Evolutionary conservation across 2,797 vertebrate species (phyloP), one percentile per base, ranked within the genome.

Genomic region (Mallotus villosus): DNA sequence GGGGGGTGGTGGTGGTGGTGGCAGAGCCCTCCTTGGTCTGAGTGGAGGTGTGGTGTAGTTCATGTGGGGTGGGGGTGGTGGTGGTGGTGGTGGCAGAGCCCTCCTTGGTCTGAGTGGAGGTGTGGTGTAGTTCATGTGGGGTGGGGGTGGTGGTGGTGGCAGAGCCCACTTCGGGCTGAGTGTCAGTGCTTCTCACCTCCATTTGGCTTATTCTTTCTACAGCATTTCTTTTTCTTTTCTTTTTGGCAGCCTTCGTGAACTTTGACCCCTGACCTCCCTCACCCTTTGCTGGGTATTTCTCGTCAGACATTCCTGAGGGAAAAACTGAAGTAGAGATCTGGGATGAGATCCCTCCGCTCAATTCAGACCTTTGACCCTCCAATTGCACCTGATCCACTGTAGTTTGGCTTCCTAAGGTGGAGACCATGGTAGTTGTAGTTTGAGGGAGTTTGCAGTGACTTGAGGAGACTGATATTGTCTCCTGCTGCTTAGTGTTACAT

Each of bases 121-220:
- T 73, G 67, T 88, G 85, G 61, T 29, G n/a, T 41, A 75, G 70
- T 14, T 70, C 63, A 55, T 70, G 11, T 1, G n/a, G 63, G 8
- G 27, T 2, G 24, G 69, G 32, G 37, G 34, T 19, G 21, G 9
- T 7, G 29, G 0, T 19, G 21, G 8, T 7, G 25, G 0, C 1
- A 53, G 53, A 62, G 11, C 29, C 67, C 55, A 79, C 75, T 22
- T 16, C 60, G 34, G 17, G 17, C 49, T 14, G 49, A 51, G 14
- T 51, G 14, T 92, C 90, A 1, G 92, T 94, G 60, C 73, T 87
- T 74, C 61, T 88, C 24, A 67, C 57, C 21, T 77, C 78, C 22
- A 37, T 74, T 37, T 34, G 66, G 19, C 53, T 24, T 14, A n/a
- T 29, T 46, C 46, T 59, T 14, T 63, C 73, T 22, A 41, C 29